Conservation (phyloP, 2,888 invertebrate species). For the Chrysolina oricalcia region DNA sequence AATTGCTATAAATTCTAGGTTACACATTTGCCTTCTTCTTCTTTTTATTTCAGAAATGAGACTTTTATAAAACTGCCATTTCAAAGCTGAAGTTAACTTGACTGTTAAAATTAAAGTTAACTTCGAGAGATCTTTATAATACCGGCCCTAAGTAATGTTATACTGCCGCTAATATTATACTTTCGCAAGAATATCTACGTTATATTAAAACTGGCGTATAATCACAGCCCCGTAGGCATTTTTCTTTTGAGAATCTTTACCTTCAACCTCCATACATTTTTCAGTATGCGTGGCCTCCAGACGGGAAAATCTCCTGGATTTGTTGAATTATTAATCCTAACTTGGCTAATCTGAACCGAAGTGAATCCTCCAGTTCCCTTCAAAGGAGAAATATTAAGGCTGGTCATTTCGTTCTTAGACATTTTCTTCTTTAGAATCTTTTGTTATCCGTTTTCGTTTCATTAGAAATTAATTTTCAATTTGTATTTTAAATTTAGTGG, state of each 20-base stretch:
- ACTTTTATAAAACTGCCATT: too few species aligned
- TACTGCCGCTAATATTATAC: not conserved
- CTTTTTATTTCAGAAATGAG: too few species aligned
- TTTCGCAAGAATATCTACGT: slow-evolving; percentile 14
- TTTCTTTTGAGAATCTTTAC: slow-evolving; percentile 51
- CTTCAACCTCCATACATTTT: slow-evolving; percentile 53
- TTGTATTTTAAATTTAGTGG: not conserved
- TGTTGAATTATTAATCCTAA: slow-evolving; percentile 66
- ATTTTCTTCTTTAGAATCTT: slow-evolving; percentile 32
- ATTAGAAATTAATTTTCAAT: slow-evolving; percentile 17
- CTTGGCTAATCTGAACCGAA: slow-evolving; percentile 64
- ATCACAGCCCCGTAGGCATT: slow-evolving; percentile 38
- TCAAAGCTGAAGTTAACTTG: too few species aligned
- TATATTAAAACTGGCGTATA: slow-evolving; percentile 43
- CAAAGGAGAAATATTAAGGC: slow-evolving; percentile 50
- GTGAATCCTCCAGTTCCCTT: slow-evolving; percentile 56
- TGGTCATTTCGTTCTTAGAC: slow-evolving; percentile 37
- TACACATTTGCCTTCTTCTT: too few species aligned
- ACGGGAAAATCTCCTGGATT: slow-evolving; percentile 58
- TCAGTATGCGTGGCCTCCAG: slow-evolving; percentile 53
- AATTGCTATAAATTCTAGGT: too few species aligned
- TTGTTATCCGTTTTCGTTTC: not conserved
- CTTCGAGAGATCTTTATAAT: too few species aligned
- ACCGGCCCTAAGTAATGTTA: too few species aligned
- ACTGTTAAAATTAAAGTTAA: too few species aligned